These are phyloP conservation scores for Hesperophylax magnus DNA, from an alignment of 1,140 invertebrate genomes.

Conservation along the genomic window DNA sequence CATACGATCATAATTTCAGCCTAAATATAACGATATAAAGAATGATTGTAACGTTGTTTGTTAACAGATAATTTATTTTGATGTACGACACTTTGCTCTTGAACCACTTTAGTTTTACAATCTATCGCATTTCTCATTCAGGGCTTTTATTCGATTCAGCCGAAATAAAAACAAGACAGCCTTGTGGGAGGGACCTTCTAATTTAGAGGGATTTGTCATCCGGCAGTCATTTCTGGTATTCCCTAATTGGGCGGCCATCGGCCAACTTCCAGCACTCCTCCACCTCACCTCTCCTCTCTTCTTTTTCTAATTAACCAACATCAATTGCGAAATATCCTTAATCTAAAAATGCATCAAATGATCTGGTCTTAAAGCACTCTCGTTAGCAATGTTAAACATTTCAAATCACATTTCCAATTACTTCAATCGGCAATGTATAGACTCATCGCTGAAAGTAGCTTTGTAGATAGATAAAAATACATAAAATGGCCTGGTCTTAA, in stretches of 20 bases:
- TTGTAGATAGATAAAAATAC: too few relatives aligned
- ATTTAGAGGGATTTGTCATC: conserved; percentile 38
- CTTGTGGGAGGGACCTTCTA: neutral
- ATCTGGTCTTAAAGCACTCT: too few relatives aligned
- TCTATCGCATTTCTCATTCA: neutral
- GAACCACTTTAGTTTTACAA: neutral
- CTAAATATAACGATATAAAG: too few relatives aligned
- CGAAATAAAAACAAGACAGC: conserved; percentile 1
- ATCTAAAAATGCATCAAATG: too few relatives aligned
- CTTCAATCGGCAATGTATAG: too few relatives aligned
- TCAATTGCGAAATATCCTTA: too few relatives aligned
- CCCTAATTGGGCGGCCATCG: conserved; percentile 28
- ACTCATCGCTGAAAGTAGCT: too few relatives aligned
- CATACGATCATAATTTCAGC: too few relatives aligned
- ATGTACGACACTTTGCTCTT: neutral
- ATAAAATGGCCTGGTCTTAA: too few relatives aligned
- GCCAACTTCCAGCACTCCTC: neutral
- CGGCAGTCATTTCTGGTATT: conserved; percentile 5
- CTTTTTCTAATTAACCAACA: neutral
- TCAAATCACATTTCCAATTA: too few relatives aligned
- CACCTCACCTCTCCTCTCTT: neutral
- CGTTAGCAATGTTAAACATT: too few relatives aligned
- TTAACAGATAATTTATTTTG: neutral
- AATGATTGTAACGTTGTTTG: too few relatives aligned
- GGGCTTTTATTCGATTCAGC: conserved; percentile 9